These are phyloP conservation scores for Clarias platycephalus DNA, from an alignment of 2,797 vertebrate genomes.

Conservation along the genomic window DNA sequence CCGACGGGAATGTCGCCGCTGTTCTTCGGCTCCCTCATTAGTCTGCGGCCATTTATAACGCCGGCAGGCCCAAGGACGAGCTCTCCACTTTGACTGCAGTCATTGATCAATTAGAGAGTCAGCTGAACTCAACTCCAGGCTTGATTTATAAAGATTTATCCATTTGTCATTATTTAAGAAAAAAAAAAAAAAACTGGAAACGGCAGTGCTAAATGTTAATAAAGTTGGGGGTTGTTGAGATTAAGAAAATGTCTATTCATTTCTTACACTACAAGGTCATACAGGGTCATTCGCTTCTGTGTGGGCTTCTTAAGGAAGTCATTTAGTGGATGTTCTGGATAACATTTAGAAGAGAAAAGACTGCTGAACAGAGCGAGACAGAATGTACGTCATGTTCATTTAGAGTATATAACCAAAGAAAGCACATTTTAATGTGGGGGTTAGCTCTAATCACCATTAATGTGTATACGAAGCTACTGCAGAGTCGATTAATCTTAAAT, in stretches of 20 bases:
- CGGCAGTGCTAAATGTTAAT: slow-evolving; percentile 64
- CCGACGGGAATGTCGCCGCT: slow-evolving; percentile 42
- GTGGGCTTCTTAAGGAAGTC: slow-evolving; percentile 54
- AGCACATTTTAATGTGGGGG: not conserved
- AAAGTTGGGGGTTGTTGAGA: slow-evolving; percentile 50
- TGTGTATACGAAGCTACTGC: not conserved
- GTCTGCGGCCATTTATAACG: slow-evolving; percentile 61
- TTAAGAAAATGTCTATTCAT: slow-evolving; percentile 56
- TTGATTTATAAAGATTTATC: slow-evolving; percentile 72
- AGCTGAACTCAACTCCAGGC: slow-evolving; percentile 63
- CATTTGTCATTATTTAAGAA: slow-evolving; percentile 68
- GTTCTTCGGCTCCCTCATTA: slow-evolving; percentile 61
- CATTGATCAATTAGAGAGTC: slow-evolving; percentile 69
- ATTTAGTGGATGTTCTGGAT: slow-evolving; percentile 54
- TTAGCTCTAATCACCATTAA: not conserved
- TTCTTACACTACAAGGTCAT: slow-evolving; percentile 63
- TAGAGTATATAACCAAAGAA: too few relatives aligned
- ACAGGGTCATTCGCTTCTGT: slow-evolving; percentile 58
- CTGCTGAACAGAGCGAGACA: slow-evolving; percentile 1
- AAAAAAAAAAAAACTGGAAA: slow-evolving; percentile 59
- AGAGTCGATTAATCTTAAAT: not conserved
- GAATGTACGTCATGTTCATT: not conserved
- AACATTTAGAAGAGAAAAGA: not conserved
- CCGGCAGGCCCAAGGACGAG: slow-evolving; percentile 64
- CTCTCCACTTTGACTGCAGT: slow-evolving; percentile 60